A percentile compares a stretch with the other conserved stretches of the same genome.
Conservation (phyloP, 2,113 vertebrate genomes). For the Aythya baeri region DNA sequence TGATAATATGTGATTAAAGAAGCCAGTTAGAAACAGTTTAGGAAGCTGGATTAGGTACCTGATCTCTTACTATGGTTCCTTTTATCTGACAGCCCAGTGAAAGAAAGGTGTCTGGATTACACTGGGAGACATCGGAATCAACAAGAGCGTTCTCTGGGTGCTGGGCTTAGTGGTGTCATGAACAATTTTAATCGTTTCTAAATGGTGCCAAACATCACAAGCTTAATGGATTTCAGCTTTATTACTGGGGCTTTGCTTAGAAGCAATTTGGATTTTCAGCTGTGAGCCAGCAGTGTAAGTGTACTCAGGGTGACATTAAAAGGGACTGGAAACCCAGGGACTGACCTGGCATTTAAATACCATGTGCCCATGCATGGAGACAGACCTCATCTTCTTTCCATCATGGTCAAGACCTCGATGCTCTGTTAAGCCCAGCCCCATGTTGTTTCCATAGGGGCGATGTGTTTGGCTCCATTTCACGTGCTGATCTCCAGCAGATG, state of each 20-base stretch:
- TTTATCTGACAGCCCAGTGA: slow-evolving; percentile 12
- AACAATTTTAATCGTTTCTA: slow-evolving; percentile 65
- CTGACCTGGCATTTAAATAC: neutral
- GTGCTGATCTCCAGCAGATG: neutral
- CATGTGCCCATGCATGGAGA: neutral
- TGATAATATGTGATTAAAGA: slow-evolving; percentile 40
- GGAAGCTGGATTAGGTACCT: slow-evolving; percentile 52
- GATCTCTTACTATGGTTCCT: slow-evolving; percentile 44
- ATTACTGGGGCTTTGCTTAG: slow-evolving; percentile 61
- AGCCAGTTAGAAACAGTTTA: slow-evolving; percentile 54
- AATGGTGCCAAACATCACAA: slow-evolving; percentile 63
- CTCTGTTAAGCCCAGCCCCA: neutral
- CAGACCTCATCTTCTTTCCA: neutral
- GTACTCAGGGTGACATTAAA: neutral
- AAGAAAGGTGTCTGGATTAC: slow-evolving; percentile 56
- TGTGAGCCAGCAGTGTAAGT: slow-evolving; percentile 9
- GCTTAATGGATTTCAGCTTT: slow-evolving; percentile 71
- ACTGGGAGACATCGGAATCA: neutral
- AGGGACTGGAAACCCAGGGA: neutral
- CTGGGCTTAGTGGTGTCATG: slow-evolving; percentile 60
- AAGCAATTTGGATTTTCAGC: slow-evolving; percentile 66
- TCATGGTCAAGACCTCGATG: neutral
- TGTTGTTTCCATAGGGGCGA: neutral
- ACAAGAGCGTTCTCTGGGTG: slow-evolving; percentile 55
- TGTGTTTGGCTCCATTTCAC: neutral